phyloP scores from a whole-genome alignment of 2,113 vertebrate genomes.

The Formicarius rufipectus region DNA sequence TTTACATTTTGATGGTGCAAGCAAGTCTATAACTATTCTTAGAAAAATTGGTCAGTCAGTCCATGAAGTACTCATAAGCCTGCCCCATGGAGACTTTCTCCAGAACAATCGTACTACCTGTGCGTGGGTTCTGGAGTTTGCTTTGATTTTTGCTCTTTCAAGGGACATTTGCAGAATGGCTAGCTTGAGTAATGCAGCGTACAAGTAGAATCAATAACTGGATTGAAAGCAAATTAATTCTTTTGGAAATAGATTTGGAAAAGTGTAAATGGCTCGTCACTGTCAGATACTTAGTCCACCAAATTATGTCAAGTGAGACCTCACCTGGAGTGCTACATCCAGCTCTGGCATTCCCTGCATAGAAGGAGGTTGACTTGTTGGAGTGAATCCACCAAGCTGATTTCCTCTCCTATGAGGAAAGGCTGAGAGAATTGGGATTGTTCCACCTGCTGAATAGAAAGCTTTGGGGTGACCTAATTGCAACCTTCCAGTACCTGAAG shows the following conservation, averaged over 20 bases:
- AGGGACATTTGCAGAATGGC: background rate
- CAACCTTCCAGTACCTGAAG: background rate
- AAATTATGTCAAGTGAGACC: background rate
- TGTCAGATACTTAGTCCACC: background rate
- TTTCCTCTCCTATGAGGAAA: background rate
- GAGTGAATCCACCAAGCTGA: background rate
- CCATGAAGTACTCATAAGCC: background rate
- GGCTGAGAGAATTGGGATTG: background rate
- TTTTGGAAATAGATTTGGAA: background rate
- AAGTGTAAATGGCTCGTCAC: background rate
- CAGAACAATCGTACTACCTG: background rate
- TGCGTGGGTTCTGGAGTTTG: background rate
- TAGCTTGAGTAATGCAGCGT: background rate
- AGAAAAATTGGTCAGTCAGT: background rate
- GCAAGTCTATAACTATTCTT: background rate
- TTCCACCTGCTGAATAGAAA: background rate
- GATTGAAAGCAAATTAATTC: background rate
- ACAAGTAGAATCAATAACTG: background rate
- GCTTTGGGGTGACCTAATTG: background rate
- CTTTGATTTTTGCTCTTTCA: background rate
- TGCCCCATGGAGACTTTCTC: background rate
- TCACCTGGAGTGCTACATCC: background rate
- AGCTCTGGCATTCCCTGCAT: background rate
- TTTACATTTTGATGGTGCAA: background rate
- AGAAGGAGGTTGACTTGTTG: background rate